phyloP scores from a whole-genome alignment of 2,797 vertebrate genomes.

The Antrozous pallidus region DNA sequence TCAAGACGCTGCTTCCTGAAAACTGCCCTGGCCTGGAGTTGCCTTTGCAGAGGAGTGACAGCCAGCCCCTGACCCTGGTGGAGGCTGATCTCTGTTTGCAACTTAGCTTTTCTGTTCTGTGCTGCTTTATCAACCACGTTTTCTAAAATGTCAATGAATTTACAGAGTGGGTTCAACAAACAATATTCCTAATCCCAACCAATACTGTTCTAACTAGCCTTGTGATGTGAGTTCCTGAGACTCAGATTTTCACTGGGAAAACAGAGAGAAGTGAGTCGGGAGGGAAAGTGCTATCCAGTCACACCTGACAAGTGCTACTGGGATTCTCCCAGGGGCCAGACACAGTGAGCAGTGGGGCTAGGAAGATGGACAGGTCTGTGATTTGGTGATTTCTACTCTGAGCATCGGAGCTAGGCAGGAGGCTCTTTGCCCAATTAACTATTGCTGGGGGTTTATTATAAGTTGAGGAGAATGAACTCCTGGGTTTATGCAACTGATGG shows the following conservation, averaged over 20 bases:
- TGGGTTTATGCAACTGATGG: background rate
- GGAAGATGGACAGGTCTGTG: background rate
- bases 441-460: background rate
- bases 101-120: background rate
- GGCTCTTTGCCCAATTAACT: background rate
- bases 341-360: background rate
- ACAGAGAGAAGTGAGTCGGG: background rate
- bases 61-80: too few species aligned
- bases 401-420: background rate
- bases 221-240: background rate
- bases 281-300: background rate
- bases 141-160: background rate
- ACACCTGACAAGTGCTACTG: background rate
- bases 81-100: too few species aligned
- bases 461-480: background rate
- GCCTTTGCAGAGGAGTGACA: background rate
- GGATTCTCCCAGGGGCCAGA: background rate
- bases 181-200: background rate
- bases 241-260: background rate
- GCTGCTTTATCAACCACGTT: background rate
- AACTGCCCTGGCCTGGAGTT: background rate
- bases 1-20: background rate
- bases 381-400: background rate
- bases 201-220: background rate
- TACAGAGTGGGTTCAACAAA: background rate